Evolutionary conservation across 2,888 invertebrate genomes (phyloP), one percentile per base, ranked within the genome.

Genomic region (Zaprionus obscuricornis): DNA sequence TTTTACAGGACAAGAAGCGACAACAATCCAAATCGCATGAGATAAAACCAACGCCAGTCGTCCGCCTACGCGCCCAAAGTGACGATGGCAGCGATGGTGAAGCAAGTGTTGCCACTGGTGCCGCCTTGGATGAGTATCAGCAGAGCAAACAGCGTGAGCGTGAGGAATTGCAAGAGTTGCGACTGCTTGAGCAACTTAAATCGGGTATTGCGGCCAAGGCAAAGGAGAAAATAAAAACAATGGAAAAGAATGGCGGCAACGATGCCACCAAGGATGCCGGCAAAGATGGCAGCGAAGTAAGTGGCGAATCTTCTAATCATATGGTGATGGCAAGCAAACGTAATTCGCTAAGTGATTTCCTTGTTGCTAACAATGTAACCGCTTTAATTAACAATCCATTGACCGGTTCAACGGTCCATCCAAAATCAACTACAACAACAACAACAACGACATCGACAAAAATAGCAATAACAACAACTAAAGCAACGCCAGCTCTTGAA

Each of bases 141-240:
- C 93, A 93, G 57, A 92, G 92, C 39, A 93, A 92, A n/a, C n/a
- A n/a, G 54, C 92, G 94, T 27, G 93, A 88, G 14, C 85, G 93
- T 45, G 91, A 93, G 43, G 91, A 93, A 42, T 92, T 94, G 66
- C 93, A 93, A 74, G 95, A 95, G 82, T 87, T 95, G 66, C 92
- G 92, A 77, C 93, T 93, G 83, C 89, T 95, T 64, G 93, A 94
- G 81, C 90, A 93, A 63, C 87, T 94, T 5, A 93, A 94, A 74
- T 92, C 93, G 72, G 93, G 93, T 66, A 89, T 93, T 87, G 92
- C 94, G 51, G 92, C 94, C 62, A 94, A 95, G 89, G 95, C 95
- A 1, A 94, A 94, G 78, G 94, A 94, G 85, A 90, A 90, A 68
- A 90, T 89, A 14, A 89, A 87, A 58, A 91, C 91, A 1, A 89